Evolutionary conservation across 1,140 invertebrate species (phyloP).

Genomic region (Cherax quadricarinatus): DNA sequence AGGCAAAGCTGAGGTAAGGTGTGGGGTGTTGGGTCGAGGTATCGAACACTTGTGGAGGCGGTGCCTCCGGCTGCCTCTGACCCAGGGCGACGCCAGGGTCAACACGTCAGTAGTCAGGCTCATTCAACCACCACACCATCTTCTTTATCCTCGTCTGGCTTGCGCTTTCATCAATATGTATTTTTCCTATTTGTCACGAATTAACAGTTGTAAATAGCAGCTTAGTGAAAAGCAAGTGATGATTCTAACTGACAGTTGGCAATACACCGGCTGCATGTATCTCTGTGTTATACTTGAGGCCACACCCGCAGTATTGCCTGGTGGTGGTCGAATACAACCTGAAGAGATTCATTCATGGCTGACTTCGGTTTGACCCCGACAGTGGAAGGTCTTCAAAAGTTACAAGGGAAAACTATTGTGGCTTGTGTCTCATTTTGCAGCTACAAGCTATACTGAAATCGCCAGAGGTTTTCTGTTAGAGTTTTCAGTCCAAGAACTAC

Average conservation of each 20-base stretch:
- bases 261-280: too few relatives aligned
- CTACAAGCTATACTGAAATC: not conserved
- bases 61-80: conserved; percentile 32
- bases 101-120: conserved; percentile 21
- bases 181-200: too few relatives aligned
- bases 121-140: conserved; percentile 37
- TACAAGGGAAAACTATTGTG: not conserved
- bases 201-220: too few relatives aligned
- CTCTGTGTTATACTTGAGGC: too few relatives aligned
- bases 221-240: too few relatives aligned
- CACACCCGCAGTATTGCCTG: not conserved
- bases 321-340: conserved; percentile 11
- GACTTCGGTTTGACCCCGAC: conserved; percentile 45
- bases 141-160: too few relatives aligned
- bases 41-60: conserved; percentile 37
- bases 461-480: not conserved
- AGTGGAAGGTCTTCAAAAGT: not conserved
- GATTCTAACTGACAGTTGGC: too few relatives aligned
- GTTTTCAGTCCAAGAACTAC: not conserved
- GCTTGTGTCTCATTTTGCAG: not conserved
- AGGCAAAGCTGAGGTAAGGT: too few relatives aligned
- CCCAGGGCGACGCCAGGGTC: conserved; percentile 63
- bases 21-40: not conserved
- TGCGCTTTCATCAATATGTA: too few relatives aligned
- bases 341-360: conserved; percentile 59